Evolutionary conservation across 1,140 invertebrate species (phyloP).

Genomic region (Drosophila truncata): DNA sequence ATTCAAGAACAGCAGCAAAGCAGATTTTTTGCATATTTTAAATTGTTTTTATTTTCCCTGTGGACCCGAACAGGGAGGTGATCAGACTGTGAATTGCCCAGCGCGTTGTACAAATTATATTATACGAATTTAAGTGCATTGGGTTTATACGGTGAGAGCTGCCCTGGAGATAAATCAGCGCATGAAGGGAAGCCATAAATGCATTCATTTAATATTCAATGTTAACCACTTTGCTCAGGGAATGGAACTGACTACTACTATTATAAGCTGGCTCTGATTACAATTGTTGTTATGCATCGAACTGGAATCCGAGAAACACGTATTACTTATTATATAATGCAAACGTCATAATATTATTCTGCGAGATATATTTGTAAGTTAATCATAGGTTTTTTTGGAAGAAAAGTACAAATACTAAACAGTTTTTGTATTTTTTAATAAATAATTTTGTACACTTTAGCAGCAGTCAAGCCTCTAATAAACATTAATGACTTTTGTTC

Average conservation of each 20-base stretch:
- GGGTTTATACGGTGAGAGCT: not conserved
- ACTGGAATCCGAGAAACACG: slow-evolving; percentile 20
- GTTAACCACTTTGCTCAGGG: slow-evolving; percentile 62
- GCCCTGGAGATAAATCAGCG: slow-evolving; percentile 24
- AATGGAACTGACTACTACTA: slow-evolving; percentile 30
- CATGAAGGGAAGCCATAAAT: slow-evolving; percentile 66
- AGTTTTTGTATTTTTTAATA: not conserved
- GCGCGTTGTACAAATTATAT: slow-evolving; percentile 13
- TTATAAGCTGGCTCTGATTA: slow-evolving; percentile 34
- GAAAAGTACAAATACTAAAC: not conserved
- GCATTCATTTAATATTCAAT: slow-evolving; percentile 78
- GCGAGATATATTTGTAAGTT: not conserved
- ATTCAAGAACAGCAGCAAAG: slow-evolving; percentile 40
- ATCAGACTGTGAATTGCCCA: slow-evolving; percentile 32
- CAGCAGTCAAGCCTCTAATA: not conserved
- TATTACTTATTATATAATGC: slow-evolving; percentile 7
- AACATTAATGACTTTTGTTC: slow-evolving; percentile 5
- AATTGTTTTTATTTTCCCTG: slow-evolving; percentile 29
- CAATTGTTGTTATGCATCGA: slow-evolving; percentile 43
- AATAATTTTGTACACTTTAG: not conserved
- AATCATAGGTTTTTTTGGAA: not conserved
- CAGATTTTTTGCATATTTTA: slow-evolving; percentile 32
- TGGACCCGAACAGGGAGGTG: slow-evolving; percentile 13
- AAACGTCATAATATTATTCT: slow-evolving; percentile 1
- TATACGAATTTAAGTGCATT: slow-evolving; percentile 8